Evolutionary conservation across 1,140 invertebrate species (phyloP).

Genomic region (Theocolax elegans): DNA sequence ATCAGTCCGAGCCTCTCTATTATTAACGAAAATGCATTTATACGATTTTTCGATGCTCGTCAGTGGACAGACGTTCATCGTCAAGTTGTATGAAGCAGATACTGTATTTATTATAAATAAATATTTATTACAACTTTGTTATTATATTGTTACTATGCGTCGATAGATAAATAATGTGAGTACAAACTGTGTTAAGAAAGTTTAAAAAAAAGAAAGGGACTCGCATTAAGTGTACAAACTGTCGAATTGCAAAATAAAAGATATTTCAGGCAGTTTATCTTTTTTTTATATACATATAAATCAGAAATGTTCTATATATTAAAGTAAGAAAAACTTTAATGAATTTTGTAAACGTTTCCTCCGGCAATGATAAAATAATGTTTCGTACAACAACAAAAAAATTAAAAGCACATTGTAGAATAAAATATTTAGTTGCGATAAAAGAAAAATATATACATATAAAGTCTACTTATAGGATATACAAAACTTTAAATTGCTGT

Average conservation of each 20-base stretch:
- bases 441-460: constrained; percentile 17
- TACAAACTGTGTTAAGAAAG: constrained; percentile 27
- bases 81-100: constrained; percentile 49
- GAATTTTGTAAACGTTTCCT: constrained; percentile 28
- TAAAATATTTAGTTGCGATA: background rate
- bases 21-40: constrained; percentile 40
- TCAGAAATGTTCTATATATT: constrained; percentile 22
- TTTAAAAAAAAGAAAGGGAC: constrained; percentile 14
- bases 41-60: constrained; percentile 53
- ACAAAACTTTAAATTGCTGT: constrained; percentile 4
- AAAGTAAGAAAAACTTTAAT: constrained; percentile 14
- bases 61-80: constrained; percentile 52
- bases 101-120: constrained; percentile 40
- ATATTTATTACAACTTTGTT: constrained; percentile 36
- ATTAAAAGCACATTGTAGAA: constrained; percentile 27
- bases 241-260: constrained; percentile 13
- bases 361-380: background rate
- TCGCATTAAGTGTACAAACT: constrained; percentile 22
- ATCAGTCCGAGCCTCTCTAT: constrained; percentile 14
- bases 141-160: constrained; percentile 33
- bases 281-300: no score
- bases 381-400: constrained; percentile 14
- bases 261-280: constrained; percentile 23
- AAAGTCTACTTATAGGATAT: constrained; percentile 9
- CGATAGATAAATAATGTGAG: constrained; percentile 23